Evolutionary conservation across 1,140 invertebrate genomes (phyloP).

Genomic region (Zaprionus taronus): DNA sequence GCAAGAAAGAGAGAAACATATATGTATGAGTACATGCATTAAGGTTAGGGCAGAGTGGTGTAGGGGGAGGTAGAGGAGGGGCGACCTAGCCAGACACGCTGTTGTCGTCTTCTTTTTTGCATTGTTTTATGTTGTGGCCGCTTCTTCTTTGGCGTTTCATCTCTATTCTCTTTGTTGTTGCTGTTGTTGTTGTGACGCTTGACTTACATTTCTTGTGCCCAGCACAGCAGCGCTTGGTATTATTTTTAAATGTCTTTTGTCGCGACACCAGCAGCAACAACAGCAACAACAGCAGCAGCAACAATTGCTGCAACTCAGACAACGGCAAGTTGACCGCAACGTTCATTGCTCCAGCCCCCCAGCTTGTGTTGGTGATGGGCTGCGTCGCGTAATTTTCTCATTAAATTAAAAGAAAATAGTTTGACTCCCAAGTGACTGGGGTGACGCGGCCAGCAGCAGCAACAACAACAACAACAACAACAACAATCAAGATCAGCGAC

Average conservation of each 20-base stretch:
- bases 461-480: not conserved
- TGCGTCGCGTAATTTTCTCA: slow-evolving; percentile 67
- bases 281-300: slow-evolving; percentile 32
- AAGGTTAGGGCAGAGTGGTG: not conserved
- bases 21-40: slow-evolving; percentile 1
- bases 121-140: not conserved
- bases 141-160: slow-evolving; percentile 4
- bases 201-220: slow-evolving; percentile 75
- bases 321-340: slow-evolving; percentile 75
- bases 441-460: slow-evolving; percentile 22
- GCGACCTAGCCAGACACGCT: not conserved
- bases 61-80: not conserved
- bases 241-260: slow-evolving; percentile 77
- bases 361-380: slow-evolving; percentile 29
- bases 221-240: slow-evolving; percentile 38
- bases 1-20: not conserved
- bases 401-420: slow-evolving; percentile 82
- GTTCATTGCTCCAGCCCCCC: slow-evolving; percentile 69
- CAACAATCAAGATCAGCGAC: not conserved
- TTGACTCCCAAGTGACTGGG: slow-evolving; percentile 47
- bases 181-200: slow-evolving; percentile 57
- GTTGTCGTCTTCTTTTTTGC: not conserved
- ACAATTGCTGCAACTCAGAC: slow-evolving; percentile 38
- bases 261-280: slow-evolving; percentile 37
- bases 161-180: not conserved